Base-by-base conservation (phyloP, 2,888 invertebrate species). In the Beris chalybata region DNA sequence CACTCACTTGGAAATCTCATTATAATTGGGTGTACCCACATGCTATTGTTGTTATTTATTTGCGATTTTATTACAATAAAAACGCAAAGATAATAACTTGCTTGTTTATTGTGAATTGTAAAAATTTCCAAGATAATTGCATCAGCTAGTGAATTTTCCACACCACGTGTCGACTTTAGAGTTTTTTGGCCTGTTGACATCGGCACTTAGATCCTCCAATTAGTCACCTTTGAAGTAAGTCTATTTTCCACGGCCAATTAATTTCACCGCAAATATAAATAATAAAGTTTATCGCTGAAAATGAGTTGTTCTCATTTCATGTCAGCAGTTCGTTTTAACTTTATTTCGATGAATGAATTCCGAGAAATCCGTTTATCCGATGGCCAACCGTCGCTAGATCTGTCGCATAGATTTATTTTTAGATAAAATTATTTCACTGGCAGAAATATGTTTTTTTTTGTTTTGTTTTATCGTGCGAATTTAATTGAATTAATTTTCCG, bases 391-490 rank as follows among this genome's bases (percentile, higher is more conserved):
- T 50, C 59, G 48, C 45, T 48, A 50, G 57, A 53, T 53, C 57
- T 47, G 57, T 64, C 58, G 32, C 15, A 32, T 48, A 30, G 13
- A 13, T 53, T 48, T 67, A 67, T 67, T 67, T 67, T 67, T 67
- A 63, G 67, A 67, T 50, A 56, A 55, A 22, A 47, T 61, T 47
- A 66, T 47, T 13, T 48, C 3, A 5, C 5, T 3, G 47, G 5
- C 15, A 1, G 15, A 48, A 48, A 13, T 22, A 22, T 22, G 22
- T 22, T 22, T 22, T 22, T 22, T 22, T 22, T 22, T 22, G 47
- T 47, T 47, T 47, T 12, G 47, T 22, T 22, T 22, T 22, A 22
- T 22, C 22, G 22, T 22, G 22, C 22, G 22, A 22, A 22, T 22
- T 22, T 22, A 48, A 48, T 48, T 48, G 4, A 15, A 6, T 15